Conservation (phyloP, 2,113 vertebrate genomes). For the Alectura lathami region DNA sequence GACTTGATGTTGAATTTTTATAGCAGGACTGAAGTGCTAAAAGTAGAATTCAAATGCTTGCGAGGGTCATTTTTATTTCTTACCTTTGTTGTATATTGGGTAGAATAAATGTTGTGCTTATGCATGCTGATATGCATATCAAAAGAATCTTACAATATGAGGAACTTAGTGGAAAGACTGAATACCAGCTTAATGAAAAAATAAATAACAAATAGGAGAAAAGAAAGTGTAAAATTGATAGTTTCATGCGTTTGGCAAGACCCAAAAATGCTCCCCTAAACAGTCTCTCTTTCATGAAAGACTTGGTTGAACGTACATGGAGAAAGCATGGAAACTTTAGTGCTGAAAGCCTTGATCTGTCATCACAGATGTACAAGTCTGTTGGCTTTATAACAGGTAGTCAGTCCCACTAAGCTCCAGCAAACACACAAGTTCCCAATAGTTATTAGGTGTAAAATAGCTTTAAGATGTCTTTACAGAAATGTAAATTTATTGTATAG, state of each 20-base stretch:
- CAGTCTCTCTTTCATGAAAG: background rate
- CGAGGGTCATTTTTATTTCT: constrained; percentile 23
- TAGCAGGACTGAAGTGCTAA: constrained; percentile 33
- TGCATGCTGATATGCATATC: constrained; percentile 6
- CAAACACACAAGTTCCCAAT: background rate
- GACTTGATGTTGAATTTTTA: constrained; percentile 14
- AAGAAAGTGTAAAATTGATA: background rate
- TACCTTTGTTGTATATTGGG: constrained; percentile 23
- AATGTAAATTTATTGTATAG: constrained; percentile 37
- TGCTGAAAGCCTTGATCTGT: background rate
- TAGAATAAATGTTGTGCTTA: constrained; percentile 43
- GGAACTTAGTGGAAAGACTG: constrained; percentile 42
- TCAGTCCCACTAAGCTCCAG: constrained; percentile 30
- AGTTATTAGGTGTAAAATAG: constrained; percentile 48
- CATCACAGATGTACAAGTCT: background rate
- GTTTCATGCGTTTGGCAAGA: background rate
- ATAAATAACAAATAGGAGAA: background rate
- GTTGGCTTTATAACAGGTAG: background rate
- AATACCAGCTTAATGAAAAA: background rate
- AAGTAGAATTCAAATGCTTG: background rate
- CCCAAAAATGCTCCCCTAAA: background rate
- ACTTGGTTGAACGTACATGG: background rate
- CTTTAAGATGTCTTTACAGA: constrained; percentile 31
- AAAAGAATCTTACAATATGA: constrained; percentile 16
- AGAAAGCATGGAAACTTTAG: background rate